Base-by-base conservation (phyloP, 1,140 invertebrate species). In the Bactericera cockerelli region DNA sequence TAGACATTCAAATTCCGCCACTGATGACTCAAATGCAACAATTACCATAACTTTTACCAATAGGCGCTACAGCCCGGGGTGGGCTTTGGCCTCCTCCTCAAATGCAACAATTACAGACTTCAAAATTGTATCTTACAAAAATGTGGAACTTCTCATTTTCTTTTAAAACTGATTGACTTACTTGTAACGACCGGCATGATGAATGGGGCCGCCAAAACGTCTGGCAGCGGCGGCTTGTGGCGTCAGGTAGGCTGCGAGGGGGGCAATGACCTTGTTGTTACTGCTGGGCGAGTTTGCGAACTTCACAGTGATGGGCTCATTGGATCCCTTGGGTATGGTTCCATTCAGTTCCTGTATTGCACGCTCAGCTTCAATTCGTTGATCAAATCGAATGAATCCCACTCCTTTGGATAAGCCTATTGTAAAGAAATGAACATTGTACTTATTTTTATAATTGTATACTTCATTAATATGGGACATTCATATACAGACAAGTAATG, bases 241-340 rank as follows among this genome's bases (percentile, higher is more conserved):
- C 63, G 88, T 81, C 66, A 97, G 77, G 73, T 97, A 98, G 36
- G 93, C 92, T 28, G 91, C 87, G 69, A 96, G 75, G 28, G 93
- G 91, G 65, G 88, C 86, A 70, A 93, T 80, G 61, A 87, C 87
- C 74, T 92, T 92, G 70, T 75, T 71, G 74, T 89, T 90, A 78
- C 87, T 92, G 76, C 88, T 93, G n/a, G 91, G 89, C 72, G 94
- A 98, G 75, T 99, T 99, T 63, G 96, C 96, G 75, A 99, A 99
- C 76, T 99, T 99, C 62, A 99, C 96, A 36, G 93, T 97, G 67
- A 99, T 96, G 38, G 93, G 92, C 74, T 98, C 95, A 60, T 89
- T 86, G 58, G 89, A 90, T 66, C 91, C 91, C 74, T 90, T 94
- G 56, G 88, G 94, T 76, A 95, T 89, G 63, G 90, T 93, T 61